Base-by-base conservation (phyloP, 2,888 invertebrate genomes). In the Drosophila monieri region DNA sequence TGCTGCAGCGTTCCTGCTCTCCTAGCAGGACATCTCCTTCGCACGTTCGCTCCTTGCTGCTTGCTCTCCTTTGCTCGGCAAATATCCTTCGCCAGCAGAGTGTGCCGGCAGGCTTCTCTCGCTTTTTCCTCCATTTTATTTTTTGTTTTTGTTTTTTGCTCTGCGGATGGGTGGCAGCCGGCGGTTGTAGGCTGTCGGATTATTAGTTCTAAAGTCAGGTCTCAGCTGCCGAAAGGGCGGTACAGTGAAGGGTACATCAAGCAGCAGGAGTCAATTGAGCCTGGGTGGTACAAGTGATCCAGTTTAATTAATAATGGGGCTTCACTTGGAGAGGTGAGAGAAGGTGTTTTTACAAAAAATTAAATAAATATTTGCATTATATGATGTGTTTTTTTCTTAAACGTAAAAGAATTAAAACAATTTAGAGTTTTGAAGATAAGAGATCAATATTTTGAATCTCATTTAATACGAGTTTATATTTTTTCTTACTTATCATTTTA, bases 151-250 rank as follows among this genome's bases (percentile, higher is more conserved):
- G 54, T 43, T 15, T 39, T 46, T 53, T 15, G 1, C 18, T 35
- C 39, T 21, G 60, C 71, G 14, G 65, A 25, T 30, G 44, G 61
- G 54, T 54, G 65, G 73, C 80, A 83, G 75, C 74, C 75, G 79
- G 76, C 65, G 85, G 87, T 84, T 87, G 84, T 84, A 84, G 87
- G 84, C 84, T 84, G 79, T 73, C 76, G 85, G 85, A 89, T 89
- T 88, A 86, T 88, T 88, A 88, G 88, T 81, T 88, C 80, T 80
- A 81, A 88, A 88, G 88, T 88, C 88, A 88, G 77, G 83, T 83
- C 86, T 81, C 77, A 74, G 78, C 70, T 61, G 76, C 49, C 48
- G 48, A 47, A 58, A 57, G 69, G 65, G 54, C 76, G 32, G 78
- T 76, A 67, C 77, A 54, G 10, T 52, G 49, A 64, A 39, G 64